Conservation (phyloP, 2,888 invertebrate genomes). For the Taphrorychus bicolor region DNA sequence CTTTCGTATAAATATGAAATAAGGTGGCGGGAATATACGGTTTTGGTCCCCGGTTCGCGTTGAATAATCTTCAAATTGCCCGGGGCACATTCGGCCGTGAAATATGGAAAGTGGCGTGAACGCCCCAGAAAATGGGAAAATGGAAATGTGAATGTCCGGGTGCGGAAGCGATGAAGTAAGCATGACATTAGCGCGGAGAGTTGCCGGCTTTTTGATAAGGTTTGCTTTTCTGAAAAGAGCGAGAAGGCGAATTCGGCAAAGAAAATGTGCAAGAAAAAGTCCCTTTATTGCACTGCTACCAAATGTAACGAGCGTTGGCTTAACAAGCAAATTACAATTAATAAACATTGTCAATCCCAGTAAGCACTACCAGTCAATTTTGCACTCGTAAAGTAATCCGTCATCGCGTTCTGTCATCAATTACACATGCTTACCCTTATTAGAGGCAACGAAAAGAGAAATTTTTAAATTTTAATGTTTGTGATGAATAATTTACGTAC, state of each 20-base stretch:
- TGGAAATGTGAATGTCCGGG: conserved; percentile 52
- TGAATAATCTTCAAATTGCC: conserved; percentile 61
- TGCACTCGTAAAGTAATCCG: no score
- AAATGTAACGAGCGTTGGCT: no score
- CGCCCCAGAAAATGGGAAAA: conserved; percentile 53
- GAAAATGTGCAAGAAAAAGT: no score
- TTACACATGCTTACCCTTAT: not conserved
- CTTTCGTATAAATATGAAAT: conserved; percentile 58
- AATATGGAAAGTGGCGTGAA: conserved; percentile 40
- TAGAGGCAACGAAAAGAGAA: not conserved
- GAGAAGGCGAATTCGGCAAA: no score
- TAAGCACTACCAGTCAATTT: no score
- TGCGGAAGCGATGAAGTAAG: conserved; percentile 56
- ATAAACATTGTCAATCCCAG: no score
- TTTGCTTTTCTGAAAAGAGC: not conserved
- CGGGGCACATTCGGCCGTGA: conserved; percentile 55
- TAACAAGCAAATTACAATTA: no score
- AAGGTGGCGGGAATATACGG: conserved; percentile 51
- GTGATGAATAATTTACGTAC: conserved; percentile 25
- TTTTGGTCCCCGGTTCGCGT: conserved; percentile 26
- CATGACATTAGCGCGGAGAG: conserved; percentile 54
- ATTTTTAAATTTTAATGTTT: conserved; percentile 15
- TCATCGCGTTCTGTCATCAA: no score
- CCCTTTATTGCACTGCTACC: no score
- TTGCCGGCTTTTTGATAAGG: conserved; percentile 36